Evolutionary conservation across 2,797 vertebrate genomes (phyloP), one percentile per base, ranked within the genome.

Genomic region (Onychomys leucogaster): DNA sequence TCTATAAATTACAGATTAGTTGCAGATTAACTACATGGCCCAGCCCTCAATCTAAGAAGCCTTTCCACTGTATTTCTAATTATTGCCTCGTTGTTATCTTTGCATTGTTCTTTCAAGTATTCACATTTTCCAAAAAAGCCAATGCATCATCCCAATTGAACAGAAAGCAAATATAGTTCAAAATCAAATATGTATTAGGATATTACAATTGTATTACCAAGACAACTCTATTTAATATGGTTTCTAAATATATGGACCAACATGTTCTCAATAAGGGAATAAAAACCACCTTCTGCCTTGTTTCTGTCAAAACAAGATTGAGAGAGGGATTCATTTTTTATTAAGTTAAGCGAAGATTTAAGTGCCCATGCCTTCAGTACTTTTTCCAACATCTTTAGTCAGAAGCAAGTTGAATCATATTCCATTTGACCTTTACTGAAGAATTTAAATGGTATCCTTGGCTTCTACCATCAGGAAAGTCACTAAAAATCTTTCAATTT

Each of bases 401-500:
- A 91, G 25, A 34, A 86, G 43, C 55, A n/a, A 92, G 71, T 75
- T 93, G 49, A 95, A 94, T 59, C 27, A 59, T 43, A 93, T 52
- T 90, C 73, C 29, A 0, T 84, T 37, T 92, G 89, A 94, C 67
- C 37, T 92, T 95, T 80, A 52, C 19, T 69, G n/a, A 89, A 46
- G 84, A 95, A 65, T 88, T 81, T 87, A 94, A 93, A 82, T 76
- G 23, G 3, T 77, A 21, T 8, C 3, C 8, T 94, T 96, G 71
- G 10, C 88, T 90, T 93, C 95, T 92, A 83, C 90, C 61, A 75
- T 37, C 78, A 90, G 43, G n/a, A 97, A 97, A 93, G 14, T 78
- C 43, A 89, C 80, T 46, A 89, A 80, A 92, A 96, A 87, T 43
- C 6, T 29, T 52, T 37, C 32, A 94, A 25, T 94, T 94, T 90